Percentiles rank a stretch among this genome's conserved stretches.
Conservation (phyloP, 2,888 invertebrate species). For the Gerris lacustris region DNA sequence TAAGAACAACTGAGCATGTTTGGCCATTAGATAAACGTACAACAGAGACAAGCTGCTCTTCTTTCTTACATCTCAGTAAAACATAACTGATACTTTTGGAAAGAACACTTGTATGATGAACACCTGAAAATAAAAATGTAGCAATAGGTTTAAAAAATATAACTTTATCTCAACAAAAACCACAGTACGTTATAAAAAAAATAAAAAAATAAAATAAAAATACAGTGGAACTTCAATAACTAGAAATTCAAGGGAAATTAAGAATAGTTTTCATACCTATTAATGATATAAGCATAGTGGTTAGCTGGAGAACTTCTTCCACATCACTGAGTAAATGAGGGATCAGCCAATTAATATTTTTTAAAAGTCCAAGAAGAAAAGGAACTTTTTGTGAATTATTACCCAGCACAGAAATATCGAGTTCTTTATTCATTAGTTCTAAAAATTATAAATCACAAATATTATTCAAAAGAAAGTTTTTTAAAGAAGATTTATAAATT, state of each 20-base stretch:
- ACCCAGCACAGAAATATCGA: slow-evolving; percentile 45
- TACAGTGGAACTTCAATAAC: too few species aligned
- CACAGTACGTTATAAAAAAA: slow-evolving; percentile 22
- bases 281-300: slow-evolving; percentile 45
- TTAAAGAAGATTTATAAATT: background rate
- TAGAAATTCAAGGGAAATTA: too few species aligned
- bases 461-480: slow-evolving; percentile 7
- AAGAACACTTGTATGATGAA: slow-evolving; percentile 26
- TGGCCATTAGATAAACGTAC: slow-evolving; percentile 26
- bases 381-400: slow-evolving; percentile 36
- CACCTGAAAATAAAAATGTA: slow-evolving; percentile 23
- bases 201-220: too few species aligned
- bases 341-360: slow-evolving; percentile 41
- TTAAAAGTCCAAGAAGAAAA: slow-evolving; percentile 31
- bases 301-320: slow-evolving; percentile 46
- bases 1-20: slow-evolving; percentile 24
- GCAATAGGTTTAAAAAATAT: slow-evolving; percentile 7
- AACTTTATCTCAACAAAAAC: slow-evolving; percentile 23
- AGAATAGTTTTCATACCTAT: slow-evolving; percentile 37
- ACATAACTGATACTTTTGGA: slow-evolving; percentile 27
- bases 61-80: slow-evolving; percentile 24
- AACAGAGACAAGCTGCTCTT: slow-evolving; percentile 27
- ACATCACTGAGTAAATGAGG: slow-evolving; percentile 45
- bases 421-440: slow-evolving; percentile 43
- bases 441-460: slow-evolving; percentile 17